phyloP scores from a whole-genome alignment of 2,888 invertebrate species.

The Tetragnatha montana region DNA sequence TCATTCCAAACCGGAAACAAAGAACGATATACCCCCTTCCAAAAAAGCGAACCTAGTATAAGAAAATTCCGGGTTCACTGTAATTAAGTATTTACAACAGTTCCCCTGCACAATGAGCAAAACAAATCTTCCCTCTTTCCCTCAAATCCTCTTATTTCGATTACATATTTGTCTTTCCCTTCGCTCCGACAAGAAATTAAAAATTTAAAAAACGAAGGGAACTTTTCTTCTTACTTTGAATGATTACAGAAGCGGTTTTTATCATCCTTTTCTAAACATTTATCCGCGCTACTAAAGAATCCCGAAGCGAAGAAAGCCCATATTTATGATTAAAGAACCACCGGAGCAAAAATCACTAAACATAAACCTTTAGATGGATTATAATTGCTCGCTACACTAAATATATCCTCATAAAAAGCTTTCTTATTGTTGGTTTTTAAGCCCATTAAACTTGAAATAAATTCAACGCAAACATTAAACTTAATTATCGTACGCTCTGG shows the following conservation, averaged over 20 bases:
- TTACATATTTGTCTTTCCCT: not conserved
- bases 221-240: not conserved
- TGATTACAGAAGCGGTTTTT: not conserved
- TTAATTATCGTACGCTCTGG: not conserved
- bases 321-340: constrained; percentile 7
- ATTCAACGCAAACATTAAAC: not conserved
- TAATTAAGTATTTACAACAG: constrained; percentile 39
- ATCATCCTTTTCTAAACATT: not conserved
- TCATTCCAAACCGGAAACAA: too few relatives aligned
- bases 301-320: not conserved
- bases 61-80: not conserved
- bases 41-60: not conserved
- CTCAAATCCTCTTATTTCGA: constrained; percentile 6
- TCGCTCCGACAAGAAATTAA: not conserved
- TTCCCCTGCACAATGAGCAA: not conserved
- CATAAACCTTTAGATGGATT: constrained; percentile 20
- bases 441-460: not conserved
- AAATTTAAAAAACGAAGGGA: not conserved
- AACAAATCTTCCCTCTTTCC: constrained; percentile 3
- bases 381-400: constrained; percentile 4
- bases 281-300: not conserved
- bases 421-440: not conserved
- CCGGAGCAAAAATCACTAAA: constrained; percentile 23
- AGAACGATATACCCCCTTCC: too few relatives aligned
- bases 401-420: not conserved